A percentile compares a stretch with the other conserved stretches of the same genome.
Conservation (phyloP, 2,113 vertebrate species). For the Gila orcuttii region DNA sequence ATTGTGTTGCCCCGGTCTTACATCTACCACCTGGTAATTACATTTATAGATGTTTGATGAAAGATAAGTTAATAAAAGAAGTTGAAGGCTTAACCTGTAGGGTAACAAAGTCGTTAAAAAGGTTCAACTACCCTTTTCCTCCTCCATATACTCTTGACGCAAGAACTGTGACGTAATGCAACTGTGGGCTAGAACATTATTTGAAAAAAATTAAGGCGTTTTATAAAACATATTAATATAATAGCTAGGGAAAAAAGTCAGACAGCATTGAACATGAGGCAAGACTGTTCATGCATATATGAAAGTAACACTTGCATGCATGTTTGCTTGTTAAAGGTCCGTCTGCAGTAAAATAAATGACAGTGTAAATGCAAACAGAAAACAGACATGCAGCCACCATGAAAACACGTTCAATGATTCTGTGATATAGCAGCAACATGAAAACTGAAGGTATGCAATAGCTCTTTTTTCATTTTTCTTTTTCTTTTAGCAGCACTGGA, state of each 20-base stretch:
- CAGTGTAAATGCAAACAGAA: slow-evolving; percentile 50
- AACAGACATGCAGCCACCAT: slow-evolving; percentile 63
- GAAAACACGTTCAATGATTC: slow-evolving; percentile 73
- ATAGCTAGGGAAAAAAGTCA: slow-evolving; percentile 18
- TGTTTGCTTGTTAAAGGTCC: slow-evolving; percentile 6
- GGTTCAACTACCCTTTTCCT: not conserved
- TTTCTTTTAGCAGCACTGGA: slow-evolving; percentile 53
- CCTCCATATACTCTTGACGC: slow-evolving; percentile 41
- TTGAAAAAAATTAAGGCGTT: not conserved
- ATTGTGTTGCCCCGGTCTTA: slow-evolving; percentile 48
- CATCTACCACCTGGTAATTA: slow-evolving; percentile 58
- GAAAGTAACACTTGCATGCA: not conserved
- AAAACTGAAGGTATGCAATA: slow-evolving; percentile 90
- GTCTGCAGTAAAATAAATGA: slow-evolving; percentile 37
- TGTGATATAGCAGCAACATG: slow-evolving; percentile 96
- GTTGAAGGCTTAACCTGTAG: not conserved
- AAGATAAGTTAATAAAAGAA: not conserved
- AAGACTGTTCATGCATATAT: slow-evolving; percentile 15
- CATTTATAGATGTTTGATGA: slow-evolving; percentile 14
- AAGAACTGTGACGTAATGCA: slow-evolving; percentile 39
- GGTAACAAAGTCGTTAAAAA: not conserved
- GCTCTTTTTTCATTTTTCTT: slow-evolving; percentile 83
- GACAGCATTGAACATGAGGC: not conserved
- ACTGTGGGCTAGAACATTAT: slow-evolving; percentile 17
- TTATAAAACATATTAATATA: slow-evolving; percentile 22